Evolutionary conservation across 2,797 vertebrate species (phyloP).

Genomic region (Poeciliopsis paucimaculata): DNA sequence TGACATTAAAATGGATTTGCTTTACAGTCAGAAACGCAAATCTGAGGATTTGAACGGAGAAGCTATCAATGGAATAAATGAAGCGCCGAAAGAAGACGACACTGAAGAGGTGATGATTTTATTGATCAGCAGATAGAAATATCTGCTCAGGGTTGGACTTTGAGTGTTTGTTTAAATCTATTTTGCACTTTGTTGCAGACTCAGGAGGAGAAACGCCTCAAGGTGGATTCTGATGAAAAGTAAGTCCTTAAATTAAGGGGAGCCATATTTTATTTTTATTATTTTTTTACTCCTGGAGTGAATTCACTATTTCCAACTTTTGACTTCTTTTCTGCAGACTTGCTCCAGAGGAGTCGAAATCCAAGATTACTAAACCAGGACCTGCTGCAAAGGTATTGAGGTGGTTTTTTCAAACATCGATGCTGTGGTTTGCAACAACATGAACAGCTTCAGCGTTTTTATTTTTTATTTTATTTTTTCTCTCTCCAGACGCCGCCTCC

Average conservation of each 20-base stretch:
- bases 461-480: no score
- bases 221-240: slow-evolving; percentile 84
- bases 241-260: slow-evolving; percentile 56
- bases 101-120: slow-evolving; percentile 56
- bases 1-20: slow-evolving; percentile 2
- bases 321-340: slow-evolving; percentile 59
- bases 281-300: neutral
- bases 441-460: neutral
- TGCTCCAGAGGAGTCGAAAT: slow-evolving; percentile 72
- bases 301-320: neutral
- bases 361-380: slow-evolving; percentile 69
- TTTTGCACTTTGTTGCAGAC: slow-evolving; percentile 57
- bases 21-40: slow-evolving; percentile 86
- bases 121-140: neutral
- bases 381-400: slow-evolving; percentile 82
- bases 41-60: slow-evolving; percentile 87
- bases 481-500: slow-evolving; percentile 84
- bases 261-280: neutral
- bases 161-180: slow-evolving; percentile 1
- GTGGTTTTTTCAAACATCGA: neutral
- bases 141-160: neutral
- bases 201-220: slow-evolving; percentile 90
- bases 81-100: slow-evolving; percentile 75
- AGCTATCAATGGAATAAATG: slow-evolving; percentile 58
- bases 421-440: neutral